A percentile compares a stretch with the other conserved stretches of the same genome.
Conservation (phyloP, 92 coral and sea anemone species). For the Phenganax stokvisi region DNA sequence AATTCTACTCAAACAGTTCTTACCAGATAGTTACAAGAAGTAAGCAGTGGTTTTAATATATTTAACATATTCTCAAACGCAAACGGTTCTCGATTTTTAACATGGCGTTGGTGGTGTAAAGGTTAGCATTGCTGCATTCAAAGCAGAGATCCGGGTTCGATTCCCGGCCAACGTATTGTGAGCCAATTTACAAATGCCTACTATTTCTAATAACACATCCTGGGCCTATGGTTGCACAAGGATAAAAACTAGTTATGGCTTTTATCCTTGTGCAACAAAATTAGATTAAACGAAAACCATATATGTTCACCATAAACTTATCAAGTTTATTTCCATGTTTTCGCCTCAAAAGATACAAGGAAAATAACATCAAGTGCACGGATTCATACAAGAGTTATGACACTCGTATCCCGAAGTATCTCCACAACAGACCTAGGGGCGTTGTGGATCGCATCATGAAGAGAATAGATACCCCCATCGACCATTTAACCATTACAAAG, state of each 20-base stretch:
- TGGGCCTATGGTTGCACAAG: too few species aligned
- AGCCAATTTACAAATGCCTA: not conserved
- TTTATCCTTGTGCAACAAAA: not conserved
- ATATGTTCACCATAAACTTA: not conserved
- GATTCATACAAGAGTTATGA: not conserved
- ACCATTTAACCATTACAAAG: not conserved
- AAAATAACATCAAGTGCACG: constrained; percentile 3
- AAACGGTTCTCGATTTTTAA: not conserved
- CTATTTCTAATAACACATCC: not conserved
- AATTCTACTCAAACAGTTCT: constrained; percentile 1
- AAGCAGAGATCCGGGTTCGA: constrained; percentile 99
- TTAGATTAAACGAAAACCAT: not conserved
- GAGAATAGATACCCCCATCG: not conserved
- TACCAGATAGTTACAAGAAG: constrained; percentile 24
- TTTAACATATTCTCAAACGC: not conserved
- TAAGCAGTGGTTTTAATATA: not conserved
- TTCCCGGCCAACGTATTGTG: constrained; percentile 85
- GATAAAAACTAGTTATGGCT: too few species aligned
- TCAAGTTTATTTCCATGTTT: not conserved
- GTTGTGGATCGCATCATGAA: not conserved
- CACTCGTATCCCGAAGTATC: constrained; percentile 3
- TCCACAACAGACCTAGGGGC: not conserved
- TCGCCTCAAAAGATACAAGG: constrained; percentile 1
- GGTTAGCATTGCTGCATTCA: constrained; percentile 99
- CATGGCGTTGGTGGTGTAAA: constrained; percentile 97